phyloP scores from a whole-genome alignment of 1,140 invertebrate species.

The Leptinotarsa defecta region DNA sequence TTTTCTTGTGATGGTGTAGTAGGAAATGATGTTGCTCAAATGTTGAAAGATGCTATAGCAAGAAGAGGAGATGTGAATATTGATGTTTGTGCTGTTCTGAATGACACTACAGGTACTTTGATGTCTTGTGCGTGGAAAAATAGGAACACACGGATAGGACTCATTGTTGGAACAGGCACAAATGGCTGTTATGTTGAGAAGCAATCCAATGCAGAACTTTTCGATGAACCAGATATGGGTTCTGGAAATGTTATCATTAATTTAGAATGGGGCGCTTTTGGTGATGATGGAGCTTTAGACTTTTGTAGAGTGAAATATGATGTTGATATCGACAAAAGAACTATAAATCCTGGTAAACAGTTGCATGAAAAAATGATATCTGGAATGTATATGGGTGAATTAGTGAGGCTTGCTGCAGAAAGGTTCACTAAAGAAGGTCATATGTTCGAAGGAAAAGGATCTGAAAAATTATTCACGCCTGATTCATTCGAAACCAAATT shows the following conservation, averaged over 20 bases:
- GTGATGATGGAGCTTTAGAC: slow-evolving; percentile 85
- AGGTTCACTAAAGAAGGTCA: slow-evolving; percentile 76
- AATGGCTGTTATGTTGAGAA: slow-evolving; percentile 98
- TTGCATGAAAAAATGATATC: slow-evolving; percentile 91
- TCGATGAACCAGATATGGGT: slow-evolving; percentile 58
- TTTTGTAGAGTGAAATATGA: slow-evolving; percentile 90
- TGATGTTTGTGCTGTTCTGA: slow-evolving; percentile 94
- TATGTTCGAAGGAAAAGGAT: slow-evolving; percentile 73
- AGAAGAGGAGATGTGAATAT: slow-evolving; percentile 67
- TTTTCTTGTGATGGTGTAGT: slow-evolving; percentile 88
- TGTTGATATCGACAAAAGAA: slow-evolving; percentile 78
- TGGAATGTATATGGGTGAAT: slow-evolving; percentile 90
- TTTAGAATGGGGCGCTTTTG: slow-evolving; percentile 97
- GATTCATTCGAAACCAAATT: slow-evolving; percentile 90
- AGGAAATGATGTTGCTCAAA: slow-evolving; percentile 81
- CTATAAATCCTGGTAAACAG: slow-evolving; percentile 76
- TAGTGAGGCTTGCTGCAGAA: slow-evolving; percentile 75
- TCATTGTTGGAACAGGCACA: slow-evolving; percentile 74
- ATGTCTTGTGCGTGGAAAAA: slow-evolving; percentile 99
- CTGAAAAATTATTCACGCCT: slow-evolving; percentile 63
- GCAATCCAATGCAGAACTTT: slow-evolving; percentile 67
- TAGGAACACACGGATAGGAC: slow-evolving; percentile 57
- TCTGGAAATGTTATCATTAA: slow-evolving; percentile 88
- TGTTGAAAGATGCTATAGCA: slow-evolving; percentile 80
- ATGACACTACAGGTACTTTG: slow-evolving; percentile 97